Base-by-base conservation (phyloP, 1,140 invertebrate genomes). In the Kradibia gibbosae region DNA sequence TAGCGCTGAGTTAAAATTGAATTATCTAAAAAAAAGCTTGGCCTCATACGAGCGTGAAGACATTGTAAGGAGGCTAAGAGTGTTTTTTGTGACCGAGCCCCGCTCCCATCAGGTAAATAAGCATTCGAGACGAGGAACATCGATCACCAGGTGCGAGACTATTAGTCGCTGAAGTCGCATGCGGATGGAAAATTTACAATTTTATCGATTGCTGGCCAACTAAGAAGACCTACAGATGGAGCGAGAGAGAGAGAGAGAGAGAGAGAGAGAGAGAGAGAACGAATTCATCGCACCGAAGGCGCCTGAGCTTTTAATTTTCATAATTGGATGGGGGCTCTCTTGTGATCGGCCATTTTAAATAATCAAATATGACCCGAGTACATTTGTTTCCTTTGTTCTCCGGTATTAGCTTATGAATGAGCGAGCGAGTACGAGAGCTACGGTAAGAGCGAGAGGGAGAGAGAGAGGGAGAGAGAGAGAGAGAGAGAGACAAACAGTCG, bases 221-320 rank as follows among this genome's bases (percentile, higher is more conserved):
- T 45, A 15, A 15, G 72, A 55, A 0, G 72, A 17, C 50, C 8
- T 20, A 10, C 5, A 20, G 39, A 71, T 25, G 70, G 11, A 36
- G 22, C 10, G 73, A 65, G 62, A 25, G 34, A 45, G 42, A 4
- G 74, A n/a, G 57, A 20, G 28, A 45, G 78, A 77, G 73, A 60
- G 11, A n/a, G 34, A 2, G 62, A 34, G 62, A n/a, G 62, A 25
- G 55, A 31, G 75, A 53, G 31, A 79, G 77, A n/a, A n/a, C n/a
- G n/a, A n/a, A n/a, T 73, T 25, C n/a, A 48, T 87, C 87, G 86
- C 84, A 87, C 83, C 84, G 79, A 85, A 87, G 86, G 85, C 87
- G 87, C 88, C 83, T 83, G 85, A 87, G 87, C 86, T 86, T 89
- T 86, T 88, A 89, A 89, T 89, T 88, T 88, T 87, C 88, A 89